Conservation (phyloP, 2,113 vertebrate species). For the Beaufortia kweichowensis region DNA sequence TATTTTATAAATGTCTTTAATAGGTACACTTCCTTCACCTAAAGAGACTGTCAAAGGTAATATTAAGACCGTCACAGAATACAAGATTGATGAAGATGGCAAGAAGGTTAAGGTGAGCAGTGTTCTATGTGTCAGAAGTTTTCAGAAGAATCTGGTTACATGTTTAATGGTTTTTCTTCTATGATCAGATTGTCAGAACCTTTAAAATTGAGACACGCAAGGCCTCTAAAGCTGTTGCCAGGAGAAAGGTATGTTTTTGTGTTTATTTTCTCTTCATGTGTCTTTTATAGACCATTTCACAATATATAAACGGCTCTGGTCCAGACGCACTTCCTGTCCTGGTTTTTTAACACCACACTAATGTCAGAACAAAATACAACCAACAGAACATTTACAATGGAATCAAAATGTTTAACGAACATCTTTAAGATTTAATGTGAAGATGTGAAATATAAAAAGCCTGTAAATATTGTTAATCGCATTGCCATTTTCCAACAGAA, state of each 20-base stretch:
- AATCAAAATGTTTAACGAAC: too few species aligned
- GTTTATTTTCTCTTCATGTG: neutral
- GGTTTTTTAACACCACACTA: too few species aligned
- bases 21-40: slow-evolving; percentile 82
- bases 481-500: slow-evolving; percentile 71
- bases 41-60: slow-evolving; percentile 92
- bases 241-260: slow-evolving; percentile 81
- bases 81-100: slow-evolving; percentile 90
- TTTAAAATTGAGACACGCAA: slow-evolving; percentile 94
- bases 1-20: neutral
- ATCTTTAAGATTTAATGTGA: too few species aligned
- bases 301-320: too few species aligned
- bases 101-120: slow-evolving; percentile 86
- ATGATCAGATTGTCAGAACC: slow-evolving; percentile 85
- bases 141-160: neutral
- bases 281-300: neutral
- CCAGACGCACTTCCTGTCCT: too few species aligned
- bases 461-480: neutral
- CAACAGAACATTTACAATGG: too few species aligned
- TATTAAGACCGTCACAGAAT: slow-evolving; percentile 91
- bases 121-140: neutral
- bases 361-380: too few species aligned
- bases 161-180: neutral
- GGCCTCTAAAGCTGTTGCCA: slow-evolving; percentile 93
- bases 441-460: too few species aligned